These are phyloP conservation scores for Sitophilus oryzae DNA, from an alignment of 1,140 invertebrate species.

Conservation along the genomic window DNA sequence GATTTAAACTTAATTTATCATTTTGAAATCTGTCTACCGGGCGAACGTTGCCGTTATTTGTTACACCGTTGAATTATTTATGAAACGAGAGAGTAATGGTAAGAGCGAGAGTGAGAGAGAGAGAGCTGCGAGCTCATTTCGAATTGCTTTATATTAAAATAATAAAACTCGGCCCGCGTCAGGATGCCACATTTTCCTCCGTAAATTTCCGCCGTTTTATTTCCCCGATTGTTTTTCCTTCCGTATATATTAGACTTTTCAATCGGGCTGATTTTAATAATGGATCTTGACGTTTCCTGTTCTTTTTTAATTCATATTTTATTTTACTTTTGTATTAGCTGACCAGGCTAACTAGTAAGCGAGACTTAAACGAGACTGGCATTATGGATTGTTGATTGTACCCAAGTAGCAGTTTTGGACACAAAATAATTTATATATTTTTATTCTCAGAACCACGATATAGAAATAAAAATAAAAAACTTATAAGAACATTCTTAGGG, in stretches of 20 bases:
- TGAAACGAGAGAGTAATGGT: too few relatives aligned
- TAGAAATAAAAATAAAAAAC: too few relatives aligned
- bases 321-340: too few relatives aligned
- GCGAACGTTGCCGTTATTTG: conserved; percentile 22
- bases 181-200: conserved; percentile 19
- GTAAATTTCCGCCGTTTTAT: conserved; percentile 13
- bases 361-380: too few relatives aligned
- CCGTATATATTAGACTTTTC: not conserved
- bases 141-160: conserved; percentile 27
- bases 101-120: too few relatives aligned
- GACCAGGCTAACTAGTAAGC: too few relatives aligned
- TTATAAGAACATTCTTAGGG: too few relatives aligned
- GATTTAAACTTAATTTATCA: conserved; percentile 23
- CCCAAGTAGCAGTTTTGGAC: too few relatives aligned
- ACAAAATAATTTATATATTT: too few relatives aligned
- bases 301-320: too few relatives aligned
- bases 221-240: not conserved
- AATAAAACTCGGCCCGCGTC: conserved; percentile 21
- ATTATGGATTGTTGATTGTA: too few relatives aligned
- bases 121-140: conserved; percentile 16
- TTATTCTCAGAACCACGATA: too few relatives aligned
- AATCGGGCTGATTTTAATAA: not conserved
- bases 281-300: not conserved
- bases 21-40: conserved; percentile 24
- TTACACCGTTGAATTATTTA: conserved; percentile 23